Evolutionary conservation across 2,888 invertebrate species (phyloP).

Genomic region (Papilio protenor): DNA sequence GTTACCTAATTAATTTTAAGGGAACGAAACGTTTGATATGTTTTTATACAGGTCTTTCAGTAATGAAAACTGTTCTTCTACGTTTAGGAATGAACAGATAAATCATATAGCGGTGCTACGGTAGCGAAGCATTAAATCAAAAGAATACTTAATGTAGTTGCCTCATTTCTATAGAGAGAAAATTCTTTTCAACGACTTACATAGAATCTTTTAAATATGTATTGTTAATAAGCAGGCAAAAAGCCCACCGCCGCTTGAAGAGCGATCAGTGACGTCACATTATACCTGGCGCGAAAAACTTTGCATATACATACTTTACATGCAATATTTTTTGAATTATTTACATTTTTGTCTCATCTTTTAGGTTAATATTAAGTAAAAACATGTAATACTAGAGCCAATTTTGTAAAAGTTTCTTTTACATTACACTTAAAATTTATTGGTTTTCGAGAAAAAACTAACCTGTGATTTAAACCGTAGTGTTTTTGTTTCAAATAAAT

Average conservation of each 20-base stretch:
- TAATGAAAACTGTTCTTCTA: not conserved
- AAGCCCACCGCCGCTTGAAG: constrained; percentile 39
- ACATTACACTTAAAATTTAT: no score
- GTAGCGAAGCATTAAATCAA: constrained; percentile 36
- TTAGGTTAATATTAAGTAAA: not conserved
- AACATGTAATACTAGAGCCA: not conserved
- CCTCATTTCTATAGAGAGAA: constrained; percentile 42
- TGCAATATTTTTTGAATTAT: not conserved
- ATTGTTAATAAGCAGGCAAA: constrained; percentile 43
- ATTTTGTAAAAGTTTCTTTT: no score
- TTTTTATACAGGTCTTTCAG: not conserved
- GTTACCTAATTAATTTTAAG: not conserved
- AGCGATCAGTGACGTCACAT: constrained; percentile 40
- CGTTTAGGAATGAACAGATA: constrained; percentile 5
- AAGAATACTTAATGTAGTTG: constrained; percentile 43
- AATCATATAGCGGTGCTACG: constrained; percentile 22
- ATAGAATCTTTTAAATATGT: constrained; percentile 43
- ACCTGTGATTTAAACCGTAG: not conserved
- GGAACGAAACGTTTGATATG: not conserved
- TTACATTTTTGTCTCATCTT: not conserved
- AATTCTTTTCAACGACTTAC: constrained; percentile 42
- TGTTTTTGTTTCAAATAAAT: not conserved
- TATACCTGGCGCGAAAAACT: constrained; percentile 25
- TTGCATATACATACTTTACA: constrained; percentile 18
- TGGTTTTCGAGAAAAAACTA: no score